Percentiles rank a stretch among this genome's conserved stretches.
Evolutionary conservation across 2,113 vertebrate species (phyloP).

Genomic region (Tragelaphus scriptus): DNA sequence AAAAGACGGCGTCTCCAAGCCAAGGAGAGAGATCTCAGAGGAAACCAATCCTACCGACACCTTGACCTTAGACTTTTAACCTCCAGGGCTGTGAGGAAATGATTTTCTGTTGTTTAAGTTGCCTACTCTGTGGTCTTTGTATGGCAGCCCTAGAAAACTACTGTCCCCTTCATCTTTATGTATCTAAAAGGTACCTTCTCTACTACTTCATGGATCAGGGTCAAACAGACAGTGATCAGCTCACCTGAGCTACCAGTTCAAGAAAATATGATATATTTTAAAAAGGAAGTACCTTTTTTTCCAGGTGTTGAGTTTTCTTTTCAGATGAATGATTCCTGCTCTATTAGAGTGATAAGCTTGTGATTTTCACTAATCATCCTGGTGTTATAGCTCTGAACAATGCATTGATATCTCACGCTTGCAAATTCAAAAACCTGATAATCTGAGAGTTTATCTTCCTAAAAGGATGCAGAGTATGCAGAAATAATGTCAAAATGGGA

Average conservation of each 20-base stretch:
- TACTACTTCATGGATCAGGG: not conserved
- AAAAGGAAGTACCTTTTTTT: not conserved
- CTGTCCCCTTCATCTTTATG: not conserved
- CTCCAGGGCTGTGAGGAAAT: not conserved
- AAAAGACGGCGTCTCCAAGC: rapidly evolving
- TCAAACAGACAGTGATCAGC: not conserved
- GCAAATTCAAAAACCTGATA: not conserved
- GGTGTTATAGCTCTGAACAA: not conserved
- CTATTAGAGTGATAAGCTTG: not conserved
- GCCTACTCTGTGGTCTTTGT: not conserved
- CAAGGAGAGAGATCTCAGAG: not conserved
- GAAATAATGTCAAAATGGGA: not conserved
- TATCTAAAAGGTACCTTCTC: not conserved
- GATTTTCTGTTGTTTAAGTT: not conserved
- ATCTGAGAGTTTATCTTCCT: not conserved
- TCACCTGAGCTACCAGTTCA: not conserved
- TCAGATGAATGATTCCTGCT: not conserved
- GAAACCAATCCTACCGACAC: rapidly evolving
- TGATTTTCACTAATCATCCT: not conserved
- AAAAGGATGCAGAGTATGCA: not conserved
- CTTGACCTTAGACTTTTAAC: not conserved
- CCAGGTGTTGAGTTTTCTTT: not conserved
- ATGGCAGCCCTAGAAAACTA: not conserved
- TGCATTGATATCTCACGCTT: not conserved
- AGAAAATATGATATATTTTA: not conserved